Evolutionary conservation across 2,113 vertebrate genomes (phyloP), one percentile per base, ranked within the genome.

Genomic region (Antigone vipio): DNA sequence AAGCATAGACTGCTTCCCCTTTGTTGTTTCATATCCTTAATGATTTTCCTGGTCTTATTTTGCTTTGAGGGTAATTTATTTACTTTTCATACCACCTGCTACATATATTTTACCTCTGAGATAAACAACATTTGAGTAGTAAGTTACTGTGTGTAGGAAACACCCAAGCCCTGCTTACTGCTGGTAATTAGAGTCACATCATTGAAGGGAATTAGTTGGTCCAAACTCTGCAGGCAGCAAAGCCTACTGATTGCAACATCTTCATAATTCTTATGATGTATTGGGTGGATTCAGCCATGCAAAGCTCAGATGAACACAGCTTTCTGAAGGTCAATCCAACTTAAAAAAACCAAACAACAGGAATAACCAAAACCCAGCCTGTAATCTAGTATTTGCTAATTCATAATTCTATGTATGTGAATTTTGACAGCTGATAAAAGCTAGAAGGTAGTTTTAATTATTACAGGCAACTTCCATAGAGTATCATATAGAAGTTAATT

Each of bases 101-200:
- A 52, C 1, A 0, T 78, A 1, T 77, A 45, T 78, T 94, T 91
- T 67, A 67, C 64, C 56, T 78, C 64, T 23, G 81, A 93, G 64
- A 92, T 85, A 94, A 96, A 95, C 75, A 94, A 69, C 44, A 84
- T 52, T 63, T 75, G 73, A 95, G 85, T 94, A 89, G 16, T 88
- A 93, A 85, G 71, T 58, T 69, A 93, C 80, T 92, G 38, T n/a
- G 58, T 45, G 49, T n/a, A 82, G 85, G 77, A 82, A 94, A 93
- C 74, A 95, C 78, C 89, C 88, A 71, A 92, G 56, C 62, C 38
- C 78, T 94, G 80, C 82, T 80, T 80, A 58, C 38, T 83, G 45
- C 58, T 69, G 34, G 11, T 52, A 76, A 93, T 94, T 64, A 92
- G 14, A 87, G 66, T 16, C 87, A 82, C 0, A 0, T 92, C 80